Percentiles rank a stretch among this genome's conserved stretches.
These are phyloP conservation scores for Drosophila burlai DNA, from an alignment of 1,140 invertebrate genomes.

Conservation along the genomic window DNA sequence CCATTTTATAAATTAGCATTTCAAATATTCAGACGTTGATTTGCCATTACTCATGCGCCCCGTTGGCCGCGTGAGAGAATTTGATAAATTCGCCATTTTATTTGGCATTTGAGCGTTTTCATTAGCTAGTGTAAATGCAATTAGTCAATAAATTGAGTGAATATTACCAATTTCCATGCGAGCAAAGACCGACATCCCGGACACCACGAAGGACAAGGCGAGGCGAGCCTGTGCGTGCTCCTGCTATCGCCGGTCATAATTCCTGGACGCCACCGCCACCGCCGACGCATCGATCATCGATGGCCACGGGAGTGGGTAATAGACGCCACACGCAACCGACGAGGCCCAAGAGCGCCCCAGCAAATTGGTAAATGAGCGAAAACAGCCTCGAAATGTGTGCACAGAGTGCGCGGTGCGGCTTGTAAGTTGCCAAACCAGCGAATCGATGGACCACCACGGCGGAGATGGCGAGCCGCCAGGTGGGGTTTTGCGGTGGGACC, in stretches of 20 bases:
- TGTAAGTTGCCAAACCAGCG: conserved; percentile 20
- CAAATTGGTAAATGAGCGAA: conserved; percentile 65
- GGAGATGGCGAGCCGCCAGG: neutral
- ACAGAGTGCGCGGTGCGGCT: conserved; percentile 20
- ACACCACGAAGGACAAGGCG: conserved; percentile 37
- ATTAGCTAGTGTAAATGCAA: conserved; percentile 75
- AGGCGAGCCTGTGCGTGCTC: conserved; percentile 38
- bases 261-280: conserved; percentile 55
- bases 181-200: conserved; percentile 19
- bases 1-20: conserved; percentile 66
- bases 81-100: conserved; percentile 79
- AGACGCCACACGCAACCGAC: conserved; percentile 36
- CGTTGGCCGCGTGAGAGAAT: conserved; percentile 50
- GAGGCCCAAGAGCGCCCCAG: conserved; percentile 25
- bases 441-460: conserved; percentile 14
- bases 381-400: conserved; percentile 39
- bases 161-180: conserved; percentile 74
- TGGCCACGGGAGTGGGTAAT: conserved; percentile 32
- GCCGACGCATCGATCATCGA: conserved; percentile 69
- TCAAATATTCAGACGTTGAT: conserved; percentile 60
- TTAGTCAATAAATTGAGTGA: conserved; percentile 81
- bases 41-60: conserved; percentile 58
- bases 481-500: neutral
- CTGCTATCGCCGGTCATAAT: conserved; percentile 66
- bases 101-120: conserved; percentile 69